Conservation (phyloP, 2,888 invertebrate genomes). For the Schizotus pectinicornis region DNA sequence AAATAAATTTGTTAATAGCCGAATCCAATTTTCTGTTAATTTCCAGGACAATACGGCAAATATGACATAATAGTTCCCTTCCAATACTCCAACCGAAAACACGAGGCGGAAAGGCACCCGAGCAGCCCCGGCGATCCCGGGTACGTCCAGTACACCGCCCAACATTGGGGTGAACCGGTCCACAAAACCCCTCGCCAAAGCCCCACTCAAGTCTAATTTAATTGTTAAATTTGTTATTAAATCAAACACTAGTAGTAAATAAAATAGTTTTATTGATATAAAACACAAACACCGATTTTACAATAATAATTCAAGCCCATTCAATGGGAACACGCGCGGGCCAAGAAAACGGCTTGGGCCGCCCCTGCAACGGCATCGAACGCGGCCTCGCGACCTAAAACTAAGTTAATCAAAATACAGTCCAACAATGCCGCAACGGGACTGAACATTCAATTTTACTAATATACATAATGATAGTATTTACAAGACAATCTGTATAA, state of each 20-base stretch:
- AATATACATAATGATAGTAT: not conserved
- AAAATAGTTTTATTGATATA: constrained; percentile 31
- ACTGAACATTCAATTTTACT: not conserved
- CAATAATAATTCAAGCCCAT: constrained; percentile 30
- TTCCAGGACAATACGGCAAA: constrained; percentile 60
- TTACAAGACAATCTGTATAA: constrained; percentile 1
- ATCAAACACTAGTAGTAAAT: constrained; percentile 5
- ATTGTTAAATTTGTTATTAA: constrained; percentile 1
- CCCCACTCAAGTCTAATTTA: constrained; percentile 47
- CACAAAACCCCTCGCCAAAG: constrained; percentile 63
- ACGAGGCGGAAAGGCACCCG: constrained; percentile 61
- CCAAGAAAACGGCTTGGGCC: constrained; percentile 4
- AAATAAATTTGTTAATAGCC: not conserved
- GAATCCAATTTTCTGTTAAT: constrained; percentile 34
- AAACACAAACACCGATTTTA: constrained; percentile 40
- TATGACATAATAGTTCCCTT: constrained; percentile 59
- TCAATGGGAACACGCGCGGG: constrained; percentile 9
- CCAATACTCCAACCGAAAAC: constrained; percentile 57
- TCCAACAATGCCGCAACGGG: not conserved
- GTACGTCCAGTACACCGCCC: constrained; percentile 75
- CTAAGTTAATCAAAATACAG: constrained; percentile 7
- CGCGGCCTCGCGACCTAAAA: not conserved
- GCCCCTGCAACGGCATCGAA: constrained; percentile 5
- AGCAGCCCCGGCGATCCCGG: constrained; percentile 77
- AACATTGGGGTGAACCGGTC: constrained; percentile 65